A percentile compares a stretch with the other conserved stretches of the same genome.
phyloP scores from a whole-genome alignment of 2,888 invertebrate genomes.

The Brachyptera putata region DNA sequence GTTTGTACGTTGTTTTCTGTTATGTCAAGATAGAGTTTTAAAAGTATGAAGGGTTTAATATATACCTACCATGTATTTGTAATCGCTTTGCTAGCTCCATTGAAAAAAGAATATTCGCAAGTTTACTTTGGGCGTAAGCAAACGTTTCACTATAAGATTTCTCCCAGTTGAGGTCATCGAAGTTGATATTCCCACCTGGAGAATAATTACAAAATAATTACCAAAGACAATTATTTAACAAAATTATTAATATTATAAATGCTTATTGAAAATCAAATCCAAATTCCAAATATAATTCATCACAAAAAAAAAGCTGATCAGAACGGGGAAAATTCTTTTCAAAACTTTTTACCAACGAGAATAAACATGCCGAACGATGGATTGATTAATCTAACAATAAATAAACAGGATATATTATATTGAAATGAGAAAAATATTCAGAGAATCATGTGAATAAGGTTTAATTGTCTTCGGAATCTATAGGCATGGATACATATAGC shows the following conservation, averaged over 20 bases:
- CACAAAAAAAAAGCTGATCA: background rate
- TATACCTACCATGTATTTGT: too few species aligned
- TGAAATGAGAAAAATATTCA: too few species aligned
- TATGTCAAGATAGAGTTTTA: background rate
- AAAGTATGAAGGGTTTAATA: background rate
- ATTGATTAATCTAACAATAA: too few species aligned
- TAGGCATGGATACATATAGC: too few species aligned
- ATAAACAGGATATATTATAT: too few species aligned
- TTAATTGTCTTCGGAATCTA: too few species aligned
- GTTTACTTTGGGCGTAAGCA: conserved; percentile 41
- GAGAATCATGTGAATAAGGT: too few species aligned
- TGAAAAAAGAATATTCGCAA: conserved; percentile 41
- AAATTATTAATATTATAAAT: background rate
- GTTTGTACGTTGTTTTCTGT: background rate
- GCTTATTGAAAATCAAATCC: too few species aligned
- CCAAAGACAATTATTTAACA: too few species aligned
- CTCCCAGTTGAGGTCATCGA: conserved; percentile 33
- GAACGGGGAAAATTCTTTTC: background rate
- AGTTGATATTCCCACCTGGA: too few species aligned
- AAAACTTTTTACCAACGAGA: background rate
- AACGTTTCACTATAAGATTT: conserved; percentile 6
- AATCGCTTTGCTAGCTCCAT: conserved; percentile 38
- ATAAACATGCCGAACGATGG: too few species aligned
- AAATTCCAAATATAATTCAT: background rate
- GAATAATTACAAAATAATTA: too few species aligned